Percentiles rank a stretch among this genome's conserved stretches.
Conservation (phyloP, 2,113 vertebrate species). For the Aldabrachelys gigantea region DNA sequence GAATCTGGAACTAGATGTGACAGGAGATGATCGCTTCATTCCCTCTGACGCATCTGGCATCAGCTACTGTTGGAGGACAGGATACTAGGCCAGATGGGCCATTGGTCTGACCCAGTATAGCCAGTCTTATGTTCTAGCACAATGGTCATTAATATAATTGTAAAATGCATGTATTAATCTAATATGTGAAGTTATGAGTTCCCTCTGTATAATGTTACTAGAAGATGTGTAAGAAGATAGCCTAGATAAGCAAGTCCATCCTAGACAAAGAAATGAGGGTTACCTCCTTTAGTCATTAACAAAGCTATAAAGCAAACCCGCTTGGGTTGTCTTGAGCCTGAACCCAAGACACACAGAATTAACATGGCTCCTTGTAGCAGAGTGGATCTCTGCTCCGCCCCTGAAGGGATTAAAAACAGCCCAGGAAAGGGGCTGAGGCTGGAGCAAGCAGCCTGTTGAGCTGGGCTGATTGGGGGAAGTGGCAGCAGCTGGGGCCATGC, state of each 20-base stretch:
- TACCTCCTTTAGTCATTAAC: not conserved
- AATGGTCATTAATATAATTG: not conserved
- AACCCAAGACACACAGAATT: no score
- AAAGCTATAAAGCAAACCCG: no score
- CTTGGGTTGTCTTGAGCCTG: no score
- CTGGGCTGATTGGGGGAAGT: no score
- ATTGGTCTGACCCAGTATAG: not conserved
- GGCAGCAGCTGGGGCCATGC: no score
- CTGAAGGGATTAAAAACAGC: no score
- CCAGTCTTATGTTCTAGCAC: not conserved
- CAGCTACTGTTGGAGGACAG: not conserved
- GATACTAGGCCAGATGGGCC: not conserved
- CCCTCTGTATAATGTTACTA: not conserved
- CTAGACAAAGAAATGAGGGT: not conserved
- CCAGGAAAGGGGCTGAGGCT: no score
- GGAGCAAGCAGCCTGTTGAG: no score
- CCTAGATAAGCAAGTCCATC: not conserved
- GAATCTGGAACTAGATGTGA: not conserved
- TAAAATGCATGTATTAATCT: not conserved
- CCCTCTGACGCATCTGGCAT: not conserved
- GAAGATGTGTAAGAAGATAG: not conserved
- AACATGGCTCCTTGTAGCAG: no score
- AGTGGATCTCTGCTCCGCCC: no score
- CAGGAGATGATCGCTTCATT: not conserved
- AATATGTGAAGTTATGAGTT: not conserved